phyloP scores from a whole-genome alignment of 1,140 invertebrate genomes.

The Periplaneta americana region DNA sequence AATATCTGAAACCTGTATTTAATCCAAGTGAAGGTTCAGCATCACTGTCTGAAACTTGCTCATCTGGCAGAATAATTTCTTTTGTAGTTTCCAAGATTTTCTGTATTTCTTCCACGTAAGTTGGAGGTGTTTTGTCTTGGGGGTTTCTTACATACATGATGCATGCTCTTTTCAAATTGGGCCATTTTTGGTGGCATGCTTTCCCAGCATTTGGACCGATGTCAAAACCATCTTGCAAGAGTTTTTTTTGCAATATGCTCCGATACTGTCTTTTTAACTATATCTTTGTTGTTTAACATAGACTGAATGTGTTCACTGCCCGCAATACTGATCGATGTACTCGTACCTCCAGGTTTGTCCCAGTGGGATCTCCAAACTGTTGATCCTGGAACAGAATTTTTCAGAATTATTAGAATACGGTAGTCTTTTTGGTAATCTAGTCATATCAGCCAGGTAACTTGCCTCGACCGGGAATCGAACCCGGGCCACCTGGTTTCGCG shows the following conservation, averaged over 20 bases:
- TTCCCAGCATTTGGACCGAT: background rate
- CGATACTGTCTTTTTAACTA: background rate
- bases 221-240: background rate
- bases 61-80: no score
- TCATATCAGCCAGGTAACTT: no score
- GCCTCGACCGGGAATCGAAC: no score
- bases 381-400: background rate
- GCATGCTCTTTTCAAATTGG: constrained; percentile 1
- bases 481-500: no score
- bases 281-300: background rate
- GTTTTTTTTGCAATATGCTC: background rate
- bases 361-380: background rate
- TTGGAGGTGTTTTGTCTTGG: background rate
- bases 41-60: no score
- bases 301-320: constrained; percentile 1
- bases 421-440: no score
- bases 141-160: constrained; percentile 1
- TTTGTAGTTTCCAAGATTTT: background rate
- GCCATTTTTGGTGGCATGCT: constrained; percentile 5
- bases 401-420: no score
- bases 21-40: no score
- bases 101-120: constrained; percentile 1
- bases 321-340: background rate
- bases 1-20: no score
- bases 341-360: background rate